A percentile compares a stretch with the other conserved stretches of the same genome.
phyloP scores from a whole-genome alignment of 2,888 invertebrate genomes.

The Polydrusus cervinus region DNA sequence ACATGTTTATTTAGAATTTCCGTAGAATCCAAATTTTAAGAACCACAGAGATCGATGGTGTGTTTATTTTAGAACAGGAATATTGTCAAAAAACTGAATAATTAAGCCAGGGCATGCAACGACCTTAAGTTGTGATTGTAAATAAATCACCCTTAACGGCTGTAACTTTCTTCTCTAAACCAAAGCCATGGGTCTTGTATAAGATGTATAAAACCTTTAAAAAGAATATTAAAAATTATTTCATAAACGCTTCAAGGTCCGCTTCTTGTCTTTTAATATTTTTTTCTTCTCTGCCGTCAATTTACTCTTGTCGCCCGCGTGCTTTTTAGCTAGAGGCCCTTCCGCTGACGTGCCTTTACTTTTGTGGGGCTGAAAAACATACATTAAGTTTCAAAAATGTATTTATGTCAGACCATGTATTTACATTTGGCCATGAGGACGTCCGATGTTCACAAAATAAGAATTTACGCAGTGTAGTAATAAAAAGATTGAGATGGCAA shows the following conservation, averaged over 20 bases:
- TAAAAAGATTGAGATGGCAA: too few species aligned
- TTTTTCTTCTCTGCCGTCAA: slow-evolving; percentile 82
- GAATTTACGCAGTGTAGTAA: too few species aligned
- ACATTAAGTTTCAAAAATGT: neutral
- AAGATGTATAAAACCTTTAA: slow-evolving; percentile 22
- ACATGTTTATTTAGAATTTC: too few species aligned
- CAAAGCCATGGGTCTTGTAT: slow-evolving; percentile 5
- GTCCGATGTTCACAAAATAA: too few species aligned
- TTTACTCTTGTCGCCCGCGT: slow-evolving; percentile 85
- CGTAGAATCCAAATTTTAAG: too few species aligned
- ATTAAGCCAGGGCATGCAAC: too few species aligned
- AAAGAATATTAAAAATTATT: slow-evolving; percentile 39
- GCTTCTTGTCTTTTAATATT: slow-evolving; percentile 87
- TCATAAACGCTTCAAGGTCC: slow-evolving; percentile 91
- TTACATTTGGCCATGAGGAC: too few species aligned
- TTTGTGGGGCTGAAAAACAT: slow-evolving; percentile 72
- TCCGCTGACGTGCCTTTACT: slow-evolving; percentile 72
- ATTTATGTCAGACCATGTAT: too few species aligned
- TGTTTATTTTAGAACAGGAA: neutral
- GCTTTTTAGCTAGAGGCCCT: slow-evolving; percentile 88
- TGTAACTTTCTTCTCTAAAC: slow-evolving; percentile 1
- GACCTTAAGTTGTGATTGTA: too few species aligned
- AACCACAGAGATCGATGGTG: too few species aligned
- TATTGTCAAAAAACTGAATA: too few species aligned
- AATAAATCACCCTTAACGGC: too few species aligned